phyloP scores from a whole-genome alignment of 2,113 vertebrate genomes.

The Oreocharis arfaki region DNA sequence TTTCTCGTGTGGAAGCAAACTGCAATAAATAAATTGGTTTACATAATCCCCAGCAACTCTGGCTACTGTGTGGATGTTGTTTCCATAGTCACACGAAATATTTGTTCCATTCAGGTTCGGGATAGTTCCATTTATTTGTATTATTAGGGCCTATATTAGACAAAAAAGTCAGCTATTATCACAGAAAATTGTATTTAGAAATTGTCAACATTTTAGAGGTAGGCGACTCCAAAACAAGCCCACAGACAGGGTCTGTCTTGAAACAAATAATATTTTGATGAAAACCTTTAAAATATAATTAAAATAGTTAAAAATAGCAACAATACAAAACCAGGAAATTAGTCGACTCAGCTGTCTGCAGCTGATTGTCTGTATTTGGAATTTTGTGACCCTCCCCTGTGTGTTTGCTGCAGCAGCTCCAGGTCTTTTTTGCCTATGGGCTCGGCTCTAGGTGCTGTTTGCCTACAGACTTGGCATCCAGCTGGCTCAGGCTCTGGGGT shows the following conservation, averaged over 20 bases:
- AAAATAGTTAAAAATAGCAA: not conserved
- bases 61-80: slow-evolving; percentile 75
- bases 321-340: not conserved
- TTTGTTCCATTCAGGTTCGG: slow-evolving; percentile 83
- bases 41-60: slow-evolving; percentile 77
- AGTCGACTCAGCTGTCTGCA: not conserved
- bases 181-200: not conserved
- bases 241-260: not conserved
- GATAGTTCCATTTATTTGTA: slow-evolving; percentile 90
- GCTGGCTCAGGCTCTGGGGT: fast-evolving
- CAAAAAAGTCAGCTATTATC: not conserved
- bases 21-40: slow-evolving; percentile 88
- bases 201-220: not conserved
- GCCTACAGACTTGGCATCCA: not conserved
- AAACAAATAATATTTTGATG: not conserved
- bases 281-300: not conserved
- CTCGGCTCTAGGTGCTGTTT: not conserved
- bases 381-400: not conserved
- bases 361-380: not conserved
- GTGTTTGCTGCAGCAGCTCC: not conserved
- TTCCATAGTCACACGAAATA: slow-evolving; percentile 89
- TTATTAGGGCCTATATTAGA: slow-evolving; percentile 78
- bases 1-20: slow-evolving; percentile 76
- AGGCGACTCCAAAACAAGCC: not conserved
- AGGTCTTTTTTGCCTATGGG: not conserved